Evolutionary conservation across 2,797 vertebrate species (phyloP).

Genomic region (Natrix natrix): DNA sequence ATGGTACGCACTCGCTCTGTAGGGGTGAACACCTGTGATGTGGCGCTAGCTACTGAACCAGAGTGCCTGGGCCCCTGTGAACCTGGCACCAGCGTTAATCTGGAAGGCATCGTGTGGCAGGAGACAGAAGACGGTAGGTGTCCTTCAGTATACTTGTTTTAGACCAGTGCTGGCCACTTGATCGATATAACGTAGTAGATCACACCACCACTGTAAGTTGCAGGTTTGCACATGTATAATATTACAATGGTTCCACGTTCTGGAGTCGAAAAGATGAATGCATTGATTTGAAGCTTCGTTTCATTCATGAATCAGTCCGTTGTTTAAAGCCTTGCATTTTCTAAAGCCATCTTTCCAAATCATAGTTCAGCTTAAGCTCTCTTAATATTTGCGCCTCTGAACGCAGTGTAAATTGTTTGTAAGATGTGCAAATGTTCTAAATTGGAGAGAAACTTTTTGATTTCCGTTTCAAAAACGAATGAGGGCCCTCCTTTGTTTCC

Average conservation of each 20-base stretch:
- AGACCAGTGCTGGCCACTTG: rapidly evolving
- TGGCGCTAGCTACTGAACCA: conserved; percentile 92
- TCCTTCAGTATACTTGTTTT: neutral
- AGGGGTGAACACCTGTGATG: conserved; percentile 95
- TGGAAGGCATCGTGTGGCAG: conserved; percentile 99
- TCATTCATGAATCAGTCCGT: neutral
- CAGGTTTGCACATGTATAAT: too few relatives aligned
- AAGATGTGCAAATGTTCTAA: neutral
- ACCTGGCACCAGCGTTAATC: conserved; percentile 96
- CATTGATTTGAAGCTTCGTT: neutral
- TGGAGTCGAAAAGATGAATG: neutral
- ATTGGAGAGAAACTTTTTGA: neutral
- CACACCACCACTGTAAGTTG: neutral
- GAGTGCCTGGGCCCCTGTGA: conserved; percentile 98
- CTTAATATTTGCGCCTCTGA: neutral
- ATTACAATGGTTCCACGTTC: neutral
- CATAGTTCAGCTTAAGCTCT: neutral
- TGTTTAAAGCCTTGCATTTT: neutral
- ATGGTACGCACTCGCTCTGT: conserved; percentile 98
- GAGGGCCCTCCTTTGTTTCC: neutral
- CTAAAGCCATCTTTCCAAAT: neutral
- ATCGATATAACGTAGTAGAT: neutral
- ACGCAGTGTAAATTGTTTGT: neutral
- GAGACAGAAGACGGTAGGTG: conserved; percentile 96
- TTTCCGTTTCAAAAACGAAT: neutral